Evolutionary conservation across 64 coral and sea anemone genomes (phyloP).

Genomic region (Montipora efflorescens): DNA sequence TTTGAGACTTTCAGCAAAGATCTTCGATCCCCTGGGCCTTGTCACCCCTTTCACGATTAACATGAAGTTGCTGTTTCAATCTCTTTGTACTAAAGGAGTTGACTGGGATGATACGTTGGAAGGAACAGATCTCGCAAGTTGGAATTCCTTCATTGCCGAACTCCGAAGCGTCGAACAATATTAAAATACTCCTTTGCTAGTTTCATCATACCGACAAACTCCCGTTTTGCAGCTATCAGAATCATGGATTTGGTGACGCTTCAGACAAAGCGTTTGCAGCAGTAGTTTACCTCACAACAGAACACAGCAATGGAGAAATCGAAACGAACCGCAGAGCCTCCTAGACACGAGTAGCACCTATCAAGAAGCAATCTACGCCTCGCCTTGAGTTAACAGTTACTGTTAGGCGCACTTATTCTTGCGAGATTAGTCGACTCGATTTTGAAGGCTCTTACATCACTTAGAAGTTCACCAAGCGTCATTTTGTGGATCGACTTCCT

Average conservation of each 20-base stretch:
- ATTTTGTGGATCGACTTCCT: conserved; percentile 41
- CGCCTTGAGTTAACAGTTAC: background rate
- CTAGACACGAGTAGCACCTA: background rate
- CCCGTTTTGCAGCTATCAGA: background rate
- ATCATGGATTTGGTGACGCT: conserved; percentile 20
- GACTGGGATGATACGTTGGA: background rate
- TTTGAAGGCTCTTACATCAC: background rate
- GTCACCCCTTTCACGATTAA: background rate
- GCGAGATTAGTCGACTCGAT: background rate
- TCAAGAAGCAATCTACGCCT: conserved; percentile 15
- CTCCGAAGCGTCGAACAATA: too few species aligned
- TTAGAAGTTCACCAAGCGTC: background rate
- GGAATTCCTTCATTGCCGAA: too few species aligned
- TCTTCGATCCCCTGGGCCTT: conserved; percentile 9
- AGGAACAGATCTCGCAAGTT: background rate
- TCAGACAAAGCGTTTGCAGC: background rate
- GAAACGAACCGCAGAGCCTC: too few species aligned
- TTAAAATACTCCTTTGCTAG: too few species aligned
- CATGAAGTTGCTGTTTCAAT: conserved; percentile 10
- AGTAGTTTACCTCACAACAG: background rate
- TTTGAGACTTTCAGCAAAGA: too few species aligned
- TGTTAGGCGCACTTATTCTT: background rate
- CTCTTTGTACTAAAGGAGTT: background rate
- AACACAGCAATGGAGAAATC: too few species aligned
- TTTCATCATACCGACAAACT: too few species aligned